Conservation (phyloP, 2,888 invertebrate genomes). For the Yponomeuta malinellus region DNA sequence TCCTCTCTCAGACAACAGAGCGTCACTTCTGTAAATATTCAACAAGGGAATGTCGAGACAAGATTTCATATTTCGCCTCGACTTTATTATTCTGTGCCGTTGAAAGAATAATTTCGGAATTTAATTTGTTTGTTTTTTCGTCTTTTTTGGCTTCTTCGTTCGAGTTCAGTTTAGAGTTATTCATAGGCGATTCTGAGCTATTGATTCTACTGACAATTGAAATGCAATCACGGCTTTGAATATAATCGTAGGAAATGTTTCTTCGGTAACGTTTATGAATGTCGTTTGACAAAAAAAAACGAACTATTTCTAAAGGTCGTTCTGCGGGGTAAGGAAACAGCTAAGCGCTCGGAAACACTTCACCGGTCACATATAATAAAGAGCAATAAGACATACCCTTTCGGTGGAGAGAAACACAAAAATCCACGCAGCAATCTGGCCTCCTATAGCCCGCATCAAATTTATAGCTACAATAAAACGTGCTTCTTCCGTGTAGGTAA, state of each 20-base stretch:
- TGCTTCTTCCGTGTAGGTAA: constrained; percentile 29
- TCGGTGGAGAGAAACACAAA: constrained; percentile 45
- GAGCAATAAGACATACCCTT: constrained; percentile 28
- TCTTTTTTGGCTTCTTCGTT: not conserved
- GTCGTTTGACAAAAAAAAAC: too few relatives aligned
- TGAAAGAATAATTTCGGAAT: constrained; percentile 3
- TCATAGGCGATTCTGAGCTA: not conserved
- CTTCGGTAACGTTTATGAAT: too few relatives aligned
- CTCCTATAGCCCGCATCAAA: constrained; percentile 57
- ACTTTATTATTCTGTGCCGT: constrained; percentile 6
- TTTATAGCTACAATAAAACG: constrained; percentile 72
- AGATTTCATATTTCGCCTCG: constrained; percentile 8
- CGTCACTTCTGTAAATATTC: constrained; percentile 12
- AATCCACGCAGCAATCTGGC: constrained; percentile 64
- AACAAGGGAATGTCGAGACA: constrained; percentile 5
- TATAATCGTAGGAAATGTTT: not conserved
- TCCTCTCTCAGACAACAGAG: not conserved
- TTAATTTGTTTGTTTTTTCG: not conserved
- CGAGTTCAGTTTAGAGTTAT: not conserved
- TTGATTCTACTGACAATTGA: not conserved
- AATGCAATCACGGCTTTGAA: not conserved
- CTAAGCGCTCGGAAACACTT: not conserved
- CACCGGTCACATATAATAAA: constrained; percentile 16
- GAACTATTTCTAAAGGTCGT: too few relatives aligned
- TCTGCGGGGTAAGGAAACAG: too few relatives aligned